Conservation (phyloP, 1,140 invertebrate species). For the Drosophila mayri region DNA sequence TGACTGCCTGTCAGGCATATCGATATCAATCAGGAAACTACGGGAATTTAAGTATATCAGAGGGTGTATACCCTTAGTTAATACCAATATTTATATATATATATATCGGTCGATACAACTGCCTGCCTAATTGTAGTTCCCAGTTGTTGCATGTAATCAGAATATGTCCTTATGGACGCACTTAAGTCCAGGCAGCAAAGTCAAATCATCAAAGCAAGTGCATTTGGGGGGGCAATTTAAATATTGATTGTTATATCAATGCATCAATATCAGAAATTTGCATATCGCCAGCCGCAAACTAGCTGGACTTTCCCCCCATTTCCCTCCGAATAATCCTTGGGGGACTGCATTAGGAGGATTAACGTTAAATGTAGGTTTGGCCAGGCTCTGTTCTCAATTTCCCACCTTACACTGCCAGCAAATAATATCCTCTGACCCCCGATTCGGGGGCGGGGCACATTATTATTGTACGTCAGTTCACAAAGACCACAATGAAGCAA, state of each 20-base stretch:
- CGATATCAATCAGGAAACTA: slow-evolving; percentile 27
- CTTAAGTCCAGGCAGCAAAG: slow-evolving; percentile 11
- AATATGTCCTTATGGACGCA: slow-evolving; percentile 17
- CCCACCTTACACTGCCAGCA: slow-evolving; percentile 35
- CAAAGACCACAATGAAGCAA: slow-evolving; percentile 69
- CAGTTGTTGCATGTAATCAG: slow-evolving; percentile 22
- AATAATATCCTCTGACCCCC: slow-evolving; percentile 62
- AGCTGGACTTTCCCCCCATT: slow-evolving; percentile 36
- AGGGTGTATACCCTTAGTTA: not conserved
- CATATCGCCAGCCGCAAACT: slow-evolving; percentile 67
- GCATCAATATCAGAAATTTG: slow-evolving; percentile 74
- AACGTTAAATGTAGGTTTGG: slow-evolving; percentile 70
- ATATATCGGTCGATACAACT: not conserved
- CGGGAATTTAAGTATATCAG: slow-evolving; percentile 2
- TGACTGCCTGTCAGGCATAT: slow-evolving; percentile 26
- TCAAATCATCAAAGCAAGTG: slow-evolving; percentile 29
- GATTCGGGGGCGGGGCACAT: slow-evolving; percentile 32
- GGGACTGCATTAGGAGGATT: slow-evolving; percentile 56
- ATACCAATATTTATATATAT: not conserved
- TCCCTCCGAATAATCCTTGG: slow-evolving; percentile 46
- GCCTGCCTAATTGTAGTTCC: slow-evolving; percentile 37
- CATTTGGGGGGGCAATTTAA: slow-evolving; percentile 58
- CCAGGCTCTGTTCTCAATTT: slow-evolving; percentile 7
- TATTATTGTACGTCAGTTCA: slow-evolving; percentile 58
- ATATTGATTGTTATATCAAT: slow-evolving; percentile 80